Base-by-base conservation (phyloP, 1,140 invertebrate genomes). In the Halesus radiatus region DNA sequence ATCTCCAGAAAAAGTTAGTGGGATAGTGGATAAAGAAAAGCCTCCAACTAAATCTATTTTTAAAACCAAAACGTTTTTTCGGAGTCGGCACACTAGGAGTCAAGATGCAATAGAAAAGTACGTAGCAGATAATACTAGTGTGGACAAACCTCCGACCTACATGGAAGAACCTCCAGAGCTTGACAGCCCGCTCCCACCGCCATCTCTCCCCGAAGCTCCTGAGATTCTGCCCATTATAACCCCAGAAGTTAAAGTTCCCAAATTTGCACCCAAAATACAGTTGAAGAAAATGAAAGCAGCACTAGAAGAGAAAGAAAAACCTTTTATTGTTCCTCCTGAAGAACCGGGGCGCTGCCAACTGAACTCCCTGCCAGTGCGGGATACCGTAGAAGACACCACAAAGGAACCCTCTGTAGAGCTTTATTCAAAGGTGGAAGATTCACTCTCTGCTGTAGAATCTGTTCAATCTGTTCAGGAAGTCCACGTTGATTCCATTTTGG, bases 21-120 rank as follows among this genome's bases (percentile, higher is more conserved):
- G 90, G 83, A 86, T 87, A 54, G 70, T 77, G 23, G 83, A 88
- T 73, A 83, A 58, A 52, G 62, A 78, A 62, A 86, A 89, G 45
- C 45, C 85, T 84, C 84, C 86, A 90, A 81, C 85, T 76, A 89
- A 89, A 86, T 87, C 87, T 62, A 89, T 90, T 83, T 90, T 90
- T 84, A 89, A 88, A 84, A 87, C 88, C 0, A 90, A 89, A 86
- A 90, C 88, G 77, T 90, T 90, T 90, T 90, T 90, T 88, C 87
- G 89, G 68, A 89, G 88, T 84, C 84, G 89, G 83, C 89, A 90
- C 80, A 89, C 89, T 77, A 86, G 89, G 85, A 89, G 89, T 80
- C 89, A 90, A 85, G 89, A 90, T 85, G 89, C 89, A 58, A 90
- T 90, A 82, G 89, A 88, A 72, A 90, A 90, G 84, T 90, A 90